Evolutionary conservation across 92 coral and sea anemone species (phyloP), one percentile per base, ranked within the genome.

Genomic region (Actinernus sp.): DNA sequence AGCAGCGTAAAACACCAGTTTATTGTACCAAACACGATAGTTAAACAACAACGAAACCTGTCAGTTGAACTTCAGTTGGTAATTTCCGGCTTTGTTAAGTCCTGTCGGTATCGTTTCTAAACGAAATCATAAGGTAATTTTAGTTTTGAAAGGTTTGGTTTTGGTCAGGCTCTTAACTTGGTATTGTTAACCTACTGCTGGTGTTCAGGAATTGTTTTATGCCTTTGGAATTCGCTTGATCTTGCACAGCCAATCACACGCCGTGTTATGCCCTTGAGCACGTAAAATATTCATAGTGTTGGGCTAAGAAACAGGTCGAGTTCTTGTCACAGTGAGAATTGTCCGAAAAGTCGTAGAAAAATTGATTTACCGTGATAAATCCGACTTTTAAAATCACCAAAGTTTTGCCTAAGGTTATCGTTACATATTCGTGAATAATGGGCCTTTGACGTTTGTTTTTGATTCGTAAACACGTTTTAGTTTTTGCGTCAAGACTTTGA

Each of bases 121-220:
- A n/a, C n/a, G n/a, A n/a, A n/a, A n/a, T n/a, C n/a, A n/a, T n/a
- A n/a, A n/a, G n/a, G n/a, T n/a, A n/a, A n/a, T n/a, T n/a, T n/a
- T n/a, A n/a, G n/a, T n/a, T n/a, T n/a, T n/a, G n/a, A n/a, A n/a
- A n/a, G n/a, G n/a, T n/a, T n/a, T n/a, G n/a, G n/a, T n/a, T n/a
- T n/a, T n/a, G n/a, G n/a, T n/a, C n/a, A n/a, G n/a, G n/a, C n/a
- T n/a, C n/a, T n/a, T n/a, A n/a, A n/a, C n/a, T n/a, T n/a, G n/a
- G n/a, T n/a, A n/a, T n/a, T n/a, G n/a, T n/a, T n/a, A n/a, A n/a
- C n/a, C n/a, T n/a, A n/a, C n/a, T n/a, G n/a, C n/a, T n/a, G n/a
- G n/a, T n/a, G n/a, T n/a, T n/a, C n/a, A n/a, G n/a, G 1, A 26
- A 68, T 68, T 68, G 63, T 54, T 68, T 68, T 26, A 68, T 68